Evolutionary conservation across 2,797 vertebrate genomes (phyloP), one percentile per base, ranked within the genome.

Genomic region (Agapornis canus): DNA sequence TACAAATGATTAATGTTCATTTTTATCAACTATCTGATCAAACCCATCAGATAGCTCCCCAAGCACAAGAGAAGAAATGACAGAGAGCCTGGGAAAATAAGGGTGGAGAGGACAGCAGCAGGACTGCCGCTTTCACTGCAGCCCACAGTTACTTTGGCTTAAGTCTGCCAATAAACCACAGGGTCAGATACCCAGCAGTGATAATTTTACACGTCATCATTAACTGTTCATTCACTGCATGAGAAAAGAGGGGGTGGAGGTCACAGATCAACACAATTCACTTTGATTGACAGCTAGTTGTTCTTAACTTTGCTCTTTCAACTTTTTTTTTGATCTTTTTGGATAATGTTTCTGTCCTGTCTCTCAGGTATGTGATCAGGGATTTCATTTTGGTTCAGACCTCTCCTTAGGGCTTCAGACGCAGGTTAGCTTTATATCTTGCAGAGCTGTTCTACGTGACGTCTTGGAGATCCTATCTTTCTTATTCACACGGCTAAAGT

Each of bases 161-260:
- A 82, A 91, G 51, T 75, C 79, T 94, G 37, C 94, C 94, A 54
- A 91, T 94, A 95, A 96, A 96, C 95, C 96, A 88, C 94, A 90
- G 76, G 65, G 85, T 94, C 82, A 93, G 93, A 96, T 97, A 92
- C 42, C 43, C 61, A 89, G 72, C 61, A 56, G 69, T 87, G 94
- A 96, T 97, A 93, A 89, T 89, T 92, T 65, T 95, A 64, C 84
- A 83, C 7, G 57, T 96, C 92, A 93, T 72, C 86, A 83, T 95
- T 95, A 93, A 87, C 93, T 93, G 82, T 91, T 97, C 86, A 47
- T 94, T 85, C 76, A 23, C 82, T 93, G 65, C 86, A 80, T 95
- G 94, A 94, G 95, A 95, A 96, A 97, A 95, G 95, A 92, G 93
- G 94, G 95, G 95, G 94, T 91, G 96, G 94, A 96, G 90, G 94